A percentile compares a stretch with the other conserved stretches of the same genome.
These are phyloP conservation scores for Allacma fusca DNA, from an alignment of 2,888 invertebrate species.

Conservation along the genomic window DNA sequence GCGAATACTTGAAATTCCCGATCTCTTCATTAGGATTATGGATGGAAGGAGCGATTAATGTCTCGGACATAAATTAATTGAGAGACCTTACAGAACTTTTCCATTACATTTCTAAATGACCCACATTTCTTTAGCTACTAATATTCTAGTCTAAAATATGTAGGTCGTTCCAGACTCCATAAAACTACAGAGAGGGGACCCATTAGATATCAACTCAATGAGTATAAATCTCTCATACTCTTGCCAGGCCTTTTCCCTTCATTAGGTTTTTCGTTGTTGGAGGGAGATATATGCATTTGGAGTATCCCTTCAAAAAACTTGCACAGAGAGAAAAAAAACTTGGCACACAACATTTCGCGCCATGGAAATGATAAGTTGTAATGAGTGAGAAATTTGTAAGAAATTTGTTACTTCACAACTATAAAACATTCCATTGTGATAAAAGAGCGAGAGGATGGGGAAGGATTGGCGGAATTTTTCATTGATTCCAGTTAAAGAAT, in stretches of 20 bases:
- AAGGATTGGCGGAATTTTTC: neutral
- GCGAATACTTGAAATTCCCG: conserved; percentile 7
- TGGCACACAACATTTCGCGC: too few species aligned
- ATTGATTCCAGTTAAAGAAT: neutral
- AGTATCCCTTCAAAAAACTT: too few species aligned
- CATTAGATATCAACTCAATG: too few species aligned
- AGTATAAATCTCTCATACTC: too few species aligned
- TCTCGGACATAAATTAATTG: neutral
- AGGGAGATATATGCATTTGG: too few species aligned
- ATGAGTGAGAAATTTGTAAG: too few species aligned
- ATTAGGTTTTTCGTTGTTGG: too few species aligned
- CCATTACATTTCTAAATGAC: neutral
- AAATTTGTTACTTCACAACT: neutral
- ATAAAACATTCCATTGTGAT: conserved; percentile 2
- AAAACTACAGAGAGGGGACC: too few species aligned
- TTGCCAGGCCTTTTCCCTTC: too few species aligned
- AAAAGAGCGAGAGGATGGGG: neutral
- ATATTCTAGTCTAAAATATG: neutral
- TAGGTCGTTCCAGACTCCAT: neutral
- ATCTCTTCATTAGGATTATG: conserved; percentile 10
- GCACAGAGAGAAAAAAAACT: too few species aligned
- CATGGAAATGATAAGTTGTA: too few species aligned
- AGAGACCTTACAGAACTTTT: neutral
- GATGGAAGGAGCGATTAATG: neutral
- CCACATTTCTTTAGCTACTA: neutral